Base-by-base conservation (phyloP, 1,140 invertebrate genomes). In the Thereuonema tuberculata region DNA sequence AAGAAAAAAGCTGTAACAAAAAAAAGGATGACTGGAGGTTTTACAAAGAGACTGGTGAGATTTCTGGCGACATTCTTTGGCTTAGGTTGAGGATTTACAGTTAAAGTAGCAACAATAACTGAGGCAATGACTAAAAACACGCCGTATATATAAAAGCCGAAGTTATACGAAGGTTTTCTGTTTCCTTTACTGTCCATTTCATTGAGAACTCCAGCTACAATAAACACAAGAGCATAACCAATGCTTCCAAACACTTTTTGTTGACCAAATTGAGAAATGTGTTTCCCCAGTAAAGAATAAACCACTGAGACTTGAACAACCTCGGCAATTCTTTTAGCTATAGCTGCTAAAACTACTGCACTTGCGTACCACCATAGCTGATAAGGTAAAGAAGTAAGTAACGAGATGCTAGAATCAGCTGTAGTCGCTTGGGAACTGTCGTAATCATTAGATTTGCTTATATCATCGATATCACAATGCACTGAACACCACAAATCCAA, bases 171-270 rank as follows among this genome's bases (percentile, higher is more conserved):
- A 15, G 12, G 9, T 15, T 24, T 9, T 15, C 24, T 21, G 24
- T 14, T n/a, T 14, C 3, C 14, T 26, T 3, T 21, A 28, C 3
- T 29, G 14, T 17, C 5, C 3, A 28, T 26, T 29, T 55, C 12
- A 29, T 28, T 55, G 23, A 55, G 53, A 29, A 55, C 9, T 27
- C 53, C 53, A 55, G 14, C 27, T 5, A 29, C 9, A 5, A 55
- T 12, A 25, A 55, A 55, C 24, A 21, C 24, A 29, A 55, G 14
- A 9, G 12, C 53, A 25, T 27, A 27, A 9, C 53, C 53, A 9
- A 55, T 26, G 28, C 53, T 55, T 9, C 53, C 53, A 28, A 55
- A 55, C 28, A 55, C 27, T 29, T 55, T 55, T 29, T 27, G 53
- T 23, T 55, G 25, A 9, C 53, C 53, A 21, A 27, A 55, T 14